Evolutionary conservation across 2,797 vertebrate species (phyloP), one percentile per base, ranked within the genome.

Genomic region (Sebastes nivosus): DNA sequence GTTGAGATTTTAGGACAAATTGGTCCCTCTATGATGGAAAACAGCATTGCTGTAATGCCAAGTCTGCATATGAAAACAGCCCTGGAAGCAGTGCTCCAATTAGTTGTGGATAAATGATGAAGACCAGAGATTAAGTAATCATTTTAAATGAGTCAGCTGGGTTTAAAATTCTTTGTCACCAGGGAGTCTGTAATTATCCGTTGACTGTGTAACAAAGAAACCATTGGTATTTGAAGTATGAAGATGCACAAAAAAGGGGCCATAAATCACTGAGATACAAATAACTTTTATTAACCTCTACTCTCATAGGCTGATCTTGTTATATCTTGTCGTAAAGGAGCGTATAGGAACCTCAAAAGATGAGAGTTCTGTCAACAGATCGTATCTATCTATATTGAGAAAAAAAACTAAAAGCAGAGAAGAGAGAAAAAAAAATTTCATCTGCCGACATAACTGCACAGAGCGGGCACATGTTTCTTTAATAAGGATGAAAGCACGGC

Each of bases 401-500:
- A n/a, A 52, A 52, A 66, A 67, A 85, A 77, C 4, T 64, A 67
- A 86, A 88, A 85, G 54, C 66, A 81, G 58, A 70, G 63, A 68
- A 58, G 68, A 69, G 77, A 75, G 67, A 60, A 72, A 80, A 87
- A 79, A 79, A 87, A 79, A 72, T 84, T 88, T 81, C 77, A 81
- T 89, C 81, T 52, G 34, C 83, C 18, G 85, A 89, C 89, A 89
- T 80, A 89, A 88, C 80, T 84, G 89, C 80, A 68, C 75, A 88
- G 81, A 89, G 75, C 42, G 67, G 61, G 75, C 94, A 95, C 95
- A 95, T 93, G 90, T 95, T 96, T 96, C 89, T 96, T 95, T 93
- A 95, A 96, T 96, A 95, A 96, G 92, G 95, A 96, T 96, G 94
- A 96, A 96, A 96, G 95, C 79, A 54, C 70, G 46, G 91, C 67